Percentiles rank a stretch among this genome's conserved stretches.
phyloP scores from a whole-genome alignment of 2,797 vertebrate genomes.

The Karalla daura region DNA sequence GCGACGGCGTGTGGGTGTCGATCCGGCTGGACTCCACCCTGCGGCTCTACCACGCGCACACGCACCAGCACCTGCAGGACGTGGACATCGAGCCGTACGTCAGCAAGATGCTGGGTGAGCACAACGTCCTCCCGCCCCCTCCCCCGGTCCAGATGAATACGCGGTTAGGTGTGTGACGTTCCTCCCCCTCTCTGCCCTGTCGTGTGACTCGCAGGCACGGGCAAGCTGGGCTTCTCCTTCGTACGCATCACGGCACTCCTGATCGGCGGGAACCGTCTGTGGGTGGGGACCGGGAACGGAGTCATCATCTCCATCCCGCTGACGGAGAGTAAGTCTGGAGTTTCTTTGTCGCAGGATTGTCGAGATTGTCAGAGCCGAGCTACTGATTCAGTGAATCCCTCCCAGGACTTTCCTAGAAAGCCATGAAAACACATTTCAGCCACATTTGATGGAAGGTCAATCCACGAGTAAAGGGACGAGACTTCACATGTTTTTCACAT shows the following conservation, averaged over 20 bases:
- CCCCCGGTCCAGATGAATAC: too few relatives aligned
- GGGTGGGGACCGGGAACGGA: slow-evolving; percentile 97
- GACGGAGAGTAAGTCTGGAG: slow-evolving; percentile 94
- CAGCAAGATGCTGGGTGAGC: slow-evolving; percentile 98
- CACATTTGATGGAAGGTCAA: too few relatives aligned
- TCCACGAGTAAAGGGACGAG: too few relatives aligned
- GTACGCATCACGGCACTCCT: slow-evolving; percentile 97
- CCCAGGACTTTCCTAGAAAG: too few relatives aligned
- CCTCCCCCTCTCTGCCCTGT: too few relatives aligned
- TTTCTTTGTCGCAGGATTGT: too few relatives aligned
- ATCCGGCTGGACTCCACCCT: slow-evolving; percentile 96
- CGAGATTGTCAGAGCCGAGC: too few relatives aligned
- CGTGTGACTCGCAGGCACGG: slow-evolving; percentile 87
- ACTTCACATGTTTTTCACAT: too few relatives aligned
- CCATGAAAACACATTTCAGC: too few relatives aligned
- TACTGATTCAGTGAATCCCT: too few relatives aligned
- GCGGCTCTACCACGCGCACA: slow-evolving; percentile 95
- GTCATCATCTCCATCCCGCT: slow-evolving; percentile 98
- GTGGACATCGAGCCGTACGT: slow-evolving; percentile 98
- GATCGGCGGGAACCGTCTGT: slow-evolving; percentile 96
- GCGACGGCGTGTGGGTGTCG: slow-evolving; percentile 97
- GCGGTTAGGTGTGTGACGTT: too few relatives aligned
- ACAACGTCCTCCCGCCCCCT: too few relatives aligned
- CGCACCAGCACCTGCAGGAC: slow-evolving; percentile 97
- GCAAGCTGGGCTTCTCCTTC: slow-evolving; percentile 98